A percentile compares a stretch with the other conserved stretches of the same genome.
These are phyloP conservation scores for Hydra vulgaris DNA, from an alignment of 30 jellyfish, hydroid and myxozoan genomes.

Conservation along the genomic window DNA sequence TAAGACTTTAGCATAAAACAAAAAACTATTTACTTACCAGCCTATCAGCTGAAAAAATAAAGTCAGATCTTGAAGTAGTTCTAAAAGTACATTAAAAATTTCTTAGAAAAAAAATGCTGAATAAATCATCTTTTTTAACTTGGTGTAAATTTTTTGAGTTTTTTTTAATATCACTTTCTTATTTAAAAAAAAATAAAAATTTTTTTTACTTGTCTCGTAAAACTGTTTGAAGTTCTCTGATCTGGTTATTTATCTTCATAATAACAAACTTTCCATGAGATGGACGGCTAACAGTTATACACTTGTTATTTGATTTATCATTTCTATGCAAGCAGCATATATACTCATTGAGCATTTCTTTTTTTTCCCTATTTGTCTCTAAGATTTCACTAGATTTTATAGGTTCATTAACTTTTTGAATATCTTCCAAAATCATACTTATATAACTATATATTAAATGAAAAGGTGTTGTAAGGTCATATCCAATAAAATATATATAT, in stretches of 20 bases:
- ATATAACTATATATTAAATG: too few species aligned
- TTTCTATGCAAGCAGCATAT: background rate
- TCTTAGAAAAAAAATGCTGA: background rate
- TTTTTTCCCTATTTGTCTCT: background rate
- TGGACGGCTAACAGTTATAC: background rate
- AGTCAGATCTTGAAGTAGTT: conserved; percentile 84
- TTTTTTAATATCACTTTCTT: too few species aligned
- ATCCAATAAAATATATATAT: too few species aligned
- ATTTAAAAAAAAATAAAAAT: too few species aligned
- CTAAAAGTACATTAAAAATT: conserved; percentile 20
- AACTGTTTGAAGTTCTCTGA: conserved; percentile 82
- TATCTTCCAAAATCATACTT: too few species aligned
- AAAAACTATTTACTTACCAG: conserved; percentile 39
- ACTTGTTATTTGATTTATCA: background rate
- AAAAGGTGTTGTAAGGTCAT: too few species aligned
- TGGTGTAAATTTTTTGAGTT: too few species aligned
- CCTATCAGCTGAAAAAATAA: conserved; percentile 88
- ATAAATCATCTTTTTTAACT: too few species aligned
- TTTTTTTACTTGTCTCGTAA: conserved; percentile 81
- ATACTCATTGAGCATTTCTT: background rate
- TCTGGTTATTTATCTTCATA: conserved; percentile 60
- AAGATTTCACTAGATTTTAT: background rate
- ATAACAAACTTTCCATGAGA: conserved; percentile 6
- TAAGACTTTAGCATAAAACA: background rate
- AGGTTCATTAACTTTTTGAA: background rate